Evolutionary conservation across 2,888 invertebrate species (phyloP).

Genomic region (Drosophila parthenogenetica): DNA sequence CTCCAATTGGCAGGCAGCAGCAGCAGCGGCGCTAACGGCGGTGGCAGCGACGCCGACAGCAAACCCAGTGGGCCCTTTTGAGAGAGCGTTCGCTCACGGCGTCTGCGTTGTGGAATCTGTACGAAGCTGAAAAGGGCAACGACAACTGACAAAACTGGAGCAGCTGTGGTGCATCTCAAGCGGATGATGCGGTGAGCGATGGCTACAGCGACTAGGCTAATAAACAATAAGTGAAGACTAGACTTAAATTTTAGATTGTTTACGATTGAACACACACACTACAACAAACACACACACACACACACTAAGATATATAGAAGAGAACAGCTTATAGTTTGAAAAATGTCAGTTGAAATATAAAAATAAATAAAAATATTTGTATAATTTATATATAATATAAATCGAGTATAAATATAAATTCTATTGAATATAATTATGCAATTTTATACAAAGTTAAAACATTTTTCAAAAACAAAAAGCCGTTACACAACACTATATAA

Average conservation of each 20-base stretch:
- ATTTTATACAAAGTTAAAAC: no score
- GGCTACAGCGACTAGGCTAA: conserved; percentile 60
- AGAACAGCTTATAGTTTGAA: no score
- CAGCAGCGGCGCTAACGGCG: conserved; percentile 21
- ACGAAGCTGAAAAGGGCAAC: conserved; percentile 59
- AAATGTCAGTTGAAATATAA: no score
- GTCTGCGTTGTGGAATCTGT: conserved; percentile 52
- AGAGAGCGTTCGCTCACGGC: conserved; percentile 30
- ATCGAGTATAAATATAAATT: neutral
- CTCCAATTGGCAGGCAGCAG: conserved; percentile 57
- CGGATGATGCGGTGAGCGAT: conserved; percentile 33
- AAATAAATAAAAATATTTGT: neutral
- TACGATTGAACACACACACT: conserved; percentile 48
- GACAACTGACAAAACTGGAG: conserved; percentile 55
- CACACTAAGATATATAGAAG: no score
- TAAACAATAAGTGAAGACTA: conserved; percentile 67
- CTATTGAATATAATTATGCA: no score
- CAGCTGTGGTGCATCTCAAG: conserved; percentile 44
- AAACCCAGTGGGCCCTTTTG: conserved; percentile 56
- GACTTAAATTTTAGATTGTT: conserved; percentile 68
- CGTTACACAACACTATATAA: conserved; percentile 1
- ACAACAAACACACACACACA: conserved; percentile 1
- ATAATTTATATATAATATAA: neutral
- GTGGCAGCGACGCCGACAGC: conserved; percentile 20
- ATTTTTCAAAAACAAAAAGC: no score